Evolutionary conservation across 35 echinoderm and acorn worm genomes (phyloP).

Genomic region (Acanthaster planci): DNA sequence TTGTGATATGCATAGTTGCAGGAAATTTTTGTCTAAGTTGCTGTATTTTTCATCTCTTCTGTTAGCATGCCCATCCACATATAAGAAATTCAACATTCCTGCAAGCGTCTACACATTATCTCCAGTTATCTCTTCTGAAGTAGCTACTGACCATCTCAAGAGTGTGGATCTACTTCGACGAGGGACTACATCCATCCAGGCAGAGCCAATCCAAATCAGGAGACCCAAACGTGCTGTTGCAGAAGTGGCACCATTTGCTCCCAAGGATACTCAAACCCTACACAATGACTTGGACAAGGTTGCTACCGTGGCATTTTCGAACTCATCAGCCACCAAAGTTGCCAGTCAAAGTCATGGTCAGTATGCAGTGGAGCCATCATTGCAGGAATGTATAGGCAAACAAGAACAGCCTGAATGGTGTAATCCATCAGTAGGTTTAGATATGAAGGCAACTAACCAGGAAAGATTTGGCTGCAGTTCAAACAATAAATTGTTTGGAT

Average conservation of each 20-base stretch:
- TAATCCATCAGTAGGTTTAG: no score
- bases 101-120: not conserved
- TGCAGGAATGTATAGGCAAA: no score
- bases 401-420: no score
- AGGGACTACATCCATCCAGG: not conserved
- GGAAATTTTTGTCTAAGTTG: not conserved
- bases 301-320: not conserved
- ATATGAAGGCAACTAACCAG: no score
- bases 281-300: not conserved
- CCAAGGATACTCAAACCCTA: not conserved
- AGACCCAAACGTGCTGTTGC: not conserved
- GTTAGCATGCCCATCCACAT: not conserved
- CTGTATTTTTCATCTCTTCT: not conserved
- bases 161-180: not conserved
- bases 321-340: no score
- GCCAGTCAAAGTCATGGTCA: no score
- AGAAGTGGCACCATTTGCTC: slow-evolving; percentile 10
- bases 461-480: no score
- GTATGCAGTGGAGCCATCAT: no score
- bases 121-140: not conserved
- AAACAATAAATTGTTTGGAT: no score
- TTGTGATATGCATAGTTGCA: not conserved
- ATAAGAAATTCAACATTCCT: slow-evolving; percentile 4
- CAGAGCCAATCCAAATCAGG: not conserved
- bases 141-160: not conserved